Conservation (phyloP, 2,113 vertebrate genomes). For the Bolborhynchus lineola region DNA sequence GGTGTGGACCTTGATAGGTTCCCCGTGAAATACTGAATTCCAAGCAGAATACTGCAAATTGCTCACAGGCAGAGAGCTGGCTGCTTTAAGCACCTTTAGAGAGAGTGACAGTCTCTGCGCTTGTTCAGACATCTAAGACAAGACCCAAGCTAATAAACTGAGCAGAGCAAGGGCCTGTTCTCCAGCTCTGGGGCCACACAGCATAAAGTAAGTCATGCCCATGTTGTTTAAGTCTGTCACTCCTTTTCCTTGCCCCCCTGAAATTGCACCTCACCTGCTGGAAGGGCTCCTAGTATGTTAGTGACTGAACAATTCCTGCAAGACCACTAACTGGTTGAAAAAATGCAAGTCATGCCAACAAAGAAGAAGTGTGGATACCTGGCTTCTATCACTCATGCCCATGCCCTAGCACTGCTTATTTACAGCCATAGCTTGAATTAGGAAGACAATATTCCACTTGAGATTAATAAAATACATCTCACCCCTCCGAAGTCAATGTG, state of each 20-base stretch:
- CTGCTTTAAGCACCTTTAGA: not conserved
- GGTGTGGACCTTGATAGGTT: not conserved
- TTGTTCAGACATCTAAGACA: not conserved
- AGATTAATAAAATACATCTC: not conserved
- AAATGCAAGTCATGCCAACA: not conserved
- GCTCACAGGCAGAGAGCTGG: not conserved
- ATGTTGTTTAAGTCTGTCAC: not conserved
- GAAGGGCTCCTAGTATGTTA: not conserved
- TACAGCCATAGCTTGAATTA: not conserved
- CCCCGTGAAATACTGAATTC: not conserved
- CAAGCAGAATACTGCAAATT: not conserved
- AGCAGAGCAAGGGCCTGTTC: not conserved
- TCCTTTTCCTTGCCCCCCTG: not conserved
- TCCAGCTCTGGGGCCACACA: not conserved
- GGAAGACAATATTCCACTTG: not conserved
- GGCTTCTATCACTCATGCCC: fast-evolving
- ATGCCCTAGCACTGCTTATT: not conserved
- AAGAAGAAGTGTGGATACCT: not conserved
- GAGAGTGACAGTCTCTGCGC: not conserved
- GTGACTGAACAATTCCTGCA: not conserved
- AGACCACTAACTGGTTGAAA: not conserved
- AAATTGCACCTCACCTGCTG: not conserved
- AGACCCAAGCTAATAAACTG: not conserved
- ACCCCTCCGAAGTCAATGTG: not conserved
- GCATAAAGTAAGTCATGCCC: not conserved